Conservation (phyloP, 1,140 invertebrate genomes). For the Drosophila carrolli region DNA sequence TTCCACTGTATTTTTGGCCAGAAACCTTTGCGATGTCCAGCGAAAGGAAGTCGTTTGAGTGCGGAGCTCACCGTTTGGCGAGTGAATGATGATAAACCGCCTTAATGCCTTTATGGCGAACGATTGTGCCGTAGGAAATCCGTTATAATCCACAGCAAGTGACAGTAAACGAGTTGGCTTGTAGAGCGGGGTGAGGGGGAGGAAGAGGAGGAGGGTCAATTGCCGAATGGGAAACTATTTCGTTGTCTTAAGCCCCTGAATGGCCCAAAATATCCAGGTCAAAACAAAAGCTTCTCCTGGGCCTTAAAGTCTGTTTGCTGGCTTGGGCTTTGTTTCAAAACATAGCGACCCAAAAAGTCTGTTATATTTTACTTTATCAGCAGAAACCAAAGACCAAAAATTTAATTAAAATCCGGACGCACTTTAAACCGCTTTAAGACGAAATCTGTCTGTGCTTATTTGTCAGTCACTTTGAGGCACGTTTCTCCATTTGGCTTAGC, state of each 20-base stretch:
- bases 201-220: not conserved
- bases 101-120: constrained; percentile 78
- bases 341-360: constrained; percentile 21
- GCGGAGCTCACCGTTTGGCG: constrained; percentile 61
- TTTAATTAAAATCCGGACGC: constrained; percentile 13
- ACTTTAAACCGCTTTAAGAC: constrained; percentile 65
- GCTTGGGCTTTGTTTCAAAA: constrained; percentile 17
- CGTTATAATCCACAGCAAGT: constrained; percentile 81
- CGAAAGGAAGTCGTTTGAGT: constrained; percentile 34
- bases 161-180: constrained; percentile 77
- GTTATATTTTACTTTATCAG: not conserved
- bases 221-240: constrained; percentile 68
- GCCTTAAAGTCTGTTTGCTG: constrained; percentile 4
- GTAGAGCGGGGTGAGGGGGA: not conserved
- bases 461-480: constrained; percentile 35
- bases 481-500: constrained; percentile 62
- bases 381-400: constrained; percentile 10
- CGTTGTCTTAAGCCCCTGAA: constrained; percentile 45
- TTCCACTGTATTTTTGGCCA: constrained; percentile 15
- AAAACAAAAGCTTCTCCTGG: constrained; percentile 12
- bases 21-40: constrained; percentile 17
- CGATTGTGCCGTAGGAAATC: constrained; percentile 75
- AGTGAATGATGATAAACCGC: constrained; percentile 81
- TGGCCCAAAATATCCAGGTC: constrained; percentile 37
- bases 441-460: constrained; percentile 31